Evolutionary conservation across 2,888 invertebrate genomes (phyloP), one percentile per base, ranked within the genome.

Genomic region (Tenthredo notha): DNA sequence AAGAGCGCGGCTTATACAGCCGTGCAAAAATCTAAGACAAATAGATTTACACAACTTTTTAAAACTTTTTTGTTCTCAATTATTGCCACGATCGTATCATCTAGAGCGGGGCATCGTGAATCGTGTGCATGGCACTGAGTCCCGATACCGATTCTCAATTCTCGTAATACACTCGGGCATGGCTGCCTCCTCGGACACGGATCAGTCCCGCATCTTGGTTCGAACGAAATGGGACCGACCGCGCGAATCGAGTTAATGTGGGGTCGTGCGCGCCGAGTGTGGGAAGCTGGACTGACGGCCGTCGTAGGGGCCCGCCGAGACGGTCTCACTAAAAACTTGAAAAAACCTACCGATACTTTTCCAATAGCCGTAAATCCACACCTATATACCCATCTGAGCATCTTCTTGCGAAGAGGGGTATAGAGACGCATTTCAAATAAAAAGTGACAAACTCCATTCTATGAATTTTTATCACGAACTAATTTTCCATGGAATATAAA

Each of bases 121-220:
- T 54, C 15, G 29, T 50, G 74, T 43, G 74, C 74, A 43, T 43
- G 37, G 74, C 74, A 18, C 43, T 74, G 40, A 74, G n/a, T n/a
- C 40, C 74, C 74, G 43, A 74, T 74, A 74, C 43, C 80, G 78
- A 80, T 80, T 80, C 61, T 61, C 78, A 40, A 80, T 58, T 80
- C 80, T 80, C 25, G 80, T 80, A 58, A 83, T 83, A 83, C 83
- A 83, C 83, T 83, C 85, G 67, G 87, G 85, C 86, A 86, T 85
- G 84, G 84, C 85, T 85, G 83, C 86, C 87, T 83, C 83, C 85
- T 88, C 87, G 89, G 89, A 90, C 89, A 90, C 90, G 90, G 91
- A 92, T 92, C 92, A 90, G 92, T 91, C 91, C 90, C 92, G 92
- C 91, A 91, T 92, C 90, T 89, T 85, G 85, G 21, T 67, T 83